Evolutionary conservation across 2,888 invertebrate genomes (phyloP), one percentile per base, ranked within the genome.

Genomic region (Amblyjoppa proteus): DNA sequence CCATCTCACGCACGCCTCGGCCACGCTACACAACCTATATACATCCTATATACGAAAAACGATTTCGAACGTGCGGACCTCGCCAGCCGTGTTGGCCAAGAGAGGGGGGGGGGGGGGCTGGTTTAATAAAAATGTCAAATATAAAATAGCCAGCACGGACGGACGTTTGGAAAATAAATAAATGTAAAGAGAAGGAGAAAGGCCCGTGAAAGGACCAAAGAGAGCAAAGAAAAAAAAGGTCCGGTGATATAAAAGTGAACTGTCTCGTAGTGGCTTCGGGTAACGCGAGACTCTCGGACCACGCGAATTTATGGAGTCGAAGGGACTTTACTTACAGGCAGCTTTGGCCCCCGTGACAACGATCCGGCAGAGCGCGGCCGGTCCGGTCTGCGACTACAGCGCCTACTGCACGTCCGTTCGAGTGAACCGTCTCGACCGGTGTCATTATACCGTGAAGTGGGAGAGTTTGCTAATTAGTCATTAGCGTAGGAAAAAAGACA

Each of bases 41-140:
- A 68, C 49, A 64, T 13, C 64, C 53, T 58, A 81, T 31, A 41
- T 69, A 81, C 61, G 75, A 76, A 51, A 75, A 75, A 83, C 81
- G 83, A 64, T 86, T 84, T 81, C 77, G 85, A 82, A 86, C 86
- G 83, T 81, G 83, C 80, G 71, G 80, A 9, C 28, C 76, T 45
- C 76, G 61, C 76, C 80, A 61, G 64, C 73, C 53, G 76, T 49
- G 61, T 66, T 66, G 71, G 34, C 58, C 77, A 79, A 85, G 85
- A 84, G 20, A 20, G 20, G 20, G 20, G 20, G 20, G 20, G 20
- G 20, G 88, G 83, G 88, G 77, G 89, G 92, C 88, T 85, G 90
- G 90, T 94, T 94, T 94, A 94, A 94, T 94, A 94, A 94, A 94
- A 94, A 94, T 92, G 94, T 94, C 94, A 94, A 93, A 94, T 93